Evolutionary conservation across 2,888 invertebrate species (phyloP).

Genomic region (Nectonema munidae): DNA sequence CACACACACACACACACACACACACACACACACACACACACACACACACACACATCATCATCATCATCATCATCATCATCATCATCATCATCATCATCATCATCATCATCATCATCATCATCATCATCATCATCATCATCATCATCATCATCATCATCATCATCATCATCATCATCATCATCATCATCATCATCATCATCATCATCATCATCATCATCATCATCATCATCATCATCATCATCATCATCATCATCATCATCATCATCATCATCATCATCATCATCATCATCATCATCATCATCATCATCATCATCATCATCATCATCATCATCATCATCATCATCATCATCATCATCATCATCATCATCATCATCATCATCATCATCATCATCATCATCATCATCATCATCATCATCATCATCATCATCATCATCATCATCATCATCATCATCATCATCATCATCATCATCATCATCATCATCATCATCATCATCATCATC

Average conservation of each 20-base stretch:
- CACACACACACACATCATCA: too few species aligned
- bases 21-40: too few species aligned
- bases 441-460: slow-evolving; percentile 26
- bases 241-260: slow-evolving; percentile 7
- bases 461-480: slow-evolving; percentile 7
- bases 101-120: slow-evolving; percentile 1
- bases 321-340: neutral
- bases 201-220: slow-evolving; percentile 8
- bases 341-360: slow-evolving; percentile 35
- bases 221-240: slow-evolving; percentile 7
- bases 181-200: slow-evolving; percentile 7
- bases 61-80: slow-evolving; percentile 7
- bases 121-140: slow-evolving; percentile 7
- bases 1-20: too few species aligned
- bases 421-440: slow-evolving; percentile 43
- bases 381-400: slow-evolving; percentile 42
- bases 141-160: slow-evolving; percentile 8
- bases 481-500: slow-evolving; percentile 1
- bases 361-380: slow-evolving; percentile 40
- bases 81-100: slow-evolving; percentile 8
- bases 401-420: slow-evolving; percentile 43
- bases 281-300: slow-evolving; percentile 11
- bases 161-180: slow-evolving; percentile 7
- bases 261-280: slow-evolving; percentile 8
- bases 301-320: slow-evolving; percentile 2